phyloP scores from a whole-genome alignment of 2,113 vertebrate species.

The Thinocorus orbignyianus region DNA sequence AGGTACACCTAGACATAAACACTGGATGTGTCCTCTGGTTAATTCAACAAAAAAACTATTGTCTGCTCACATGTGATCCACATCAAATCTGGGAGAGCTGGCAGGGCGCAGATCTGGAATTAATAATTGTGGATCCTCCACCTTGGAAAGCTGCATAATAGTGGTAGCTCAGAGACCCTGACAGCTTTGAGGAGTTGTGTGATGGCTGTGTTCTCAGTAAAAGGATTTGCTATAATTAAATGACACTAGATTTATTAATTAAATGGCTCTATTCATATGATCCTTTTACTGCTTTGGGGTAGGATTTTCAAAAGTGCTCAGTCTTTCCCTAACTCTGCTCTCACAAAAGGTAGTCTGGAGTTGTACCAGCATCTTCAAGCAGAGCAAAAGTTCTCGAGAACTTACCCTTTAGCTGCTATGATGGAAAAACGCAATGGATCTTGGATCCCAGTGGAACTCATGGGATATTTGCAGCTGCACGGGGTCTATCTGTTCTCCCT shows the following conservation, averaged over 20 bases:
- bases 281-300: background rate
- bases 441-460: background rate
- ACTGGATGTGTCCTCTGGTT: background rate
- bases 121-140: background rate
- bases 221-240: constrained; percentile 39
- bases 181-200: background rate
- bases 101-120: background rate
- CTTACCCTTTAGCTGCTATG: background rate
- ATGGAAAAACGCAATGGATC: background rate
- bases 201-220: background rate
- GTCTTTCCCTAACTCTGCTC: background rate
- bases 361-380: background rate
- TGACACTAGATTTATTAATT: constrained; percentile 2
- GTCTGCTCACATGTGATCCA: background rate
- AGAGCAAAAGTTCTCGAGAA: background rate
- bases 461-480: background rate
- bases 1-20: background rate
- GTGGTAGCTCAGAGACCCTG: background rate
- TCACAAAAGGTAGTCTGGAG: background rate
- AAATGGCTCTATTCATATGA: background rate
- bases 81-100: background rate
- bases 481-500: background rate
- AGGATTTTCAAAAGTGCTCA: background rate
- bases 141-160: background rate
- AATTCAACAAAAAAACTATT: background rate